Evolutionary conservation across 1,140 invertebrate species (phyloP), one percentile per base, ranked within the genome.

Genomic region (Camponotus floridanus): DNA sequence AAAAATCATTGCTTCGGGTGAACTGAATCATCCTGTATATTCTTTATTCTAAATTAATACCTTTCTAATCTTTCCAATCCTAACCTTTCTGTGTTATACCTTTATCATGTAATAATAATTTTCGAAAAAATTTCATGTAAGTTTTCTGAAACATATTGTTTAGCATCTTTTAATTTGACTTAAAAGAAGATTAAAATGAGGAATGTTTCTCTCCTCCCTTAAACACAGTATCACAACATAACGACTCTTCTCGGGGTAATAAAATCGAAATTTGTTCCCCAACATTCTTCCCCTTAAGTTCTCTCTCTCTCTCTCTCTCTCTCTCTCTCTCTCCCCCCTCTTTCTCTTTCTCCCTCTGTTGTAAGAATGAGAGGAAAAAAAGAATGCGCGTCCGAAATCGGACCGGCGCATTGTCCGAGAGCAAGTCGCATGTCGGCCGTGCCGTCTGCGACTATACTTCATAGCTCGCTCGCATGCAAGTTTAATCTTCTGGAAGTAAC

Each of bases 401-500:
- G 87, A 87, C 86, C 68, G 74, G 71, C 18, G 89, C 91, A 92
- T 93, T 93, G 92, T 92, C 92, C 92, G 88, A 92, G 86, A 81
- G 74, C 91, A 88, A 92, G 92, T 93, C 91, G 89, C 92, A 90
- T 89, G 91, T 92, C 92, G 91, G 76, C 61, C 64, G 76, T 88
- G 73, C 86, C 91, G 91, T 92, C 91, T 91, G 88, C 91, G 91
- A 92, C 90, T 92, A 92, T 93, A 93, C 92, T 93, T 92, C 92
- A 93, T 93, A 92, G 92, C 71, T 68, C 26, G 76, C 61, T 64
- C 86, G 87, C 92, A 92, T 93, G 92, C 92, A 93, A 93, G 92
- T 93, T 93, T 93, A 93, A 93, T 93, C 92, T 93, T 89, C 88
- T 93, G 92, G 92, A 93, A 93, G 92, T 93, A 93, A 93, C 92